Evolutionary conservation across 2,113 vertebrate genomes (phyloP), one percentile per base, ranked within the genome.

Genomic region (Parotia lawesii): DNA sequence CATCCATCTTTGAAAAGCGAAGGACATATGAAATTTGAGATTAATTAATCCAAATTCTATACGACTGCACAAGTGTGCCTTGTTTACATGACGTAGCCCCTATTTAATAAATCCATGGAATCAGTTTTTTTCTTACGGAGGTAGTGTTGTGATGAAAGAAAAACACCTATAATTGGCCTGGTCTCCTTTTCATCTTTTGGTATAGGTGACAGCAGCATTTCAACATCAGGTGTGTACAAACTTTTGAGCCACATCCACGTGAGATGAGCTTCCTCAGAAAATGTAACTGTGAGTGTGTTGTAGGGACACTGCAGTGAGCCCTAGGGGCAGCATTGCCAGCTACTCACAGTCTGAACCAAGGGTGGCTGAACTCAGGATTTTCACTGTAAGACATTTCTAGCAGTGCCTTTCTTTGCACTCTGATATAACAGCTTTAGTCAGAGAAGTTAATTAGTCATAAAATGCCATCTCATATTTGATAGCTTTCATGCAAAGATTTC

Each of bases 211-310:
- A 78, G 38, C 48, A 57, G 3, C 10, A 28, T 19, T 21, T 15
- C 22, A 23, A 7, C 15, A 27, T 18, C 5, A 57, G 23, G 4
- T 22, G 28, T 6, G 19, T 2, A 17, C 25, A 62, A 18, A 24
- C 13, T 3, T 78, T 16, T 15, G 35, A 81, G 56, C 8, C 3
- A 0, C 1, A 2, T 23, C 27, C 1, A 0, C 12, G 44, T 21
- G 35, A 50, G 53, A 12, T 4, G 53, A 45, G 45, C 53, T 45
- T 37, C 19, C 20, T 47, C 12, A 29, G 21, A 40, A 83, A 28
- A 7, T 50, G 29, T 9, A 51, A 7, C 24, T 28, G 31, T 40
- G 56, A n/a, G 27, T 0, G 3, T 66, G 21, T 14, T 15, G 22
- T 27, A 21, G 35, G 51, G 37, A 44, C 11, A 1, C 9, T 33